phyloP scores from a whole-genome alignment of 1,140 invertebrate species.

The Subanguina moxae region DNA sequence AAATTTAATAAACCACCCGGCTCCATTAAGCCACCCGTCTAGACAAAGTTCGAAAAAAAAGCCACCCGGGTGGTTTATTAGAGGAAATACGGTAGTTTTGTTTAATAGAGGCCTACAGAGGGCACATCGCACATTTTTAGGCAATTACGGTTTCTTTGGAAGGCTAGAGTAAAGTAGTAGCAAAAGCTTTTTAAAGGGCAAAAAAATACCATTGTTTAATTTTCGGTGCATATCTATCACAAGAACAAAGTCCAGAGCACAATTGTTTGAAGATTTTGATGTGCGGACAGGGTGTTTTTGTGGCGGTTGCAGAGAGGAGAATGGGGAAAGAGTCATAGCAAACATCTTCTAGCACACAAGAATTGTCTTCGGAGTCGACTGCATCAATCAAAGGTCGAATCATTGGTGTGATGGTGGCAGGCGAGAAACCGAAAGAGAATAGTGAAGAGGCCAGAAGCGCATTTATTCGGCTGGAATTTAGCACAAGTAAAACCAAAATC shows the following conservation, averaged over 20 bases:
- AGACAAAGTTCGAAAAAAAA: no score
- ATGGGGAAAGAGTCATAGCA: constrained; percentile 25
- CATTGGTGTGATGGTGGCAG: constrained; percentile 40
- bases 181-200: neutral
- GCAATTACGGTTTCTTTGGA: no score
- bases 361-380: constrained; percentile 14
- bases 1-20: no score
- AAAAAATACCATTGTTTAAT: constrained; percentile 12
- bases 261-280: constrained; percentile 44
- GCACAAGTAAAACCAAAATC: constrained; percentile 4
- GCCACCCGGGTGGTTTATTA: no score
- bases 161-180: constrained; percentile 3
- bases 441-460: constrained; percentile 37
- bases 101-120: no score
- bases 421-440: constrained; percentile 41
- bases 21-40: no score
- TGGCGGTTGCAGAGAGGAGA: constrained; percentile 27
- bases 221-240: constrained; percentile 26
- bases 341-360: neutral
- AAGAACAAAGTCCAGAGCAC: constrained; percentile 17
- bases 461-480: constrained; percentile 41
- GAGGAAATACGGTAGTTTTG: no score
- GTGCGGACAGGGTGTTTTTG: constrained; percentile 41
- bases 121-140: no score
- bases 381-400: constrained; percentile 32